These are phyloP conservation scores for Sialia sialis DNA, from an alignment of 2,113 vertebrate species.

Conservation along the genomic window DNA sequence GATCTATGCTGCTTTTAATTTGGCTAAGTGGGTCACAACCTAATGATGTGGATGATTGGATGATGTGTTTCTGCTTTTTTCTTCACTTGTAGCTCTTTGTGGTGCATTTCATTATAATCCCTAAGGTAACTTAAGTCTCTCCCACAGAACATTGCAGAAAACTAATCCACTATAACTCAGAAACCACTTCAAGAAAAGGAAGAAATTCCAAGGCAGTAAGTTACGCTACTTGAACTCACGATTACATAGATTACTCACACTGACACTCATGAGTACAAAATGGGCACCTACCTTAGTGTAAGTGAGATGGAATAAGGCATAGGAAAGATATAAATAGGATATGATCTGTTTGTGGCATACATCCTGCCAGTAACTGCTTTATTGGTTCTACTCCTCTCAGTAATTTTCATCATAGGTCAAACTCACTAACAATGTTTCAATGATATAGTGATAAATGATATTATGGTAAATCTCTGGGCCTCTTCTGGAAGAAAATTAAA, in stretches of 20 bases:
- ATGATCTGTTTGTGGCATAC: background rate
- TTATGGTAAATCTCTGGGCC: background rate
- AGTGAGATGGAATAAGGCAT: background rate
- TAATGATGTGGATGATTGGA: background rate
- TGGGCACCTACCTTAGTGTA: background rate
- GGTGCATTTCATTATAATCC: background rate
- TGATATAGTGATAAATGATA: background rate
- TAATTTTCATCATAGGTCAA: slow-evolving; percentile 19
- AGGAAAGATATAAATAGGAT: background rate
- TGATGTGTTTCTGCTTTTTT: background rate
- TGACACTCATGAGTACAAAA: slow-evolving; percentile 15
- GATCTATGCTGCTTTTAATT: background rate
- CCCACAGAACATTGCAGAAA: background rate
- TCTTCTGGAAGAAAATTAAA: background rate
- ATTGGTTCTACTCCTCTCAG: background rate
- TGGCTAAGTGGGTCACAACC: background rate
- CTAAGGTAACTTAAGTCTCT: background rate
- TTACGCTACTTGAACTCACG: background rate
- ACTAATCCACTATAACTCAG: background rate
- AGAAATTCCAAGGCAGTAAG: background rate
- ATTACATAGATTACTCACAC: slow-evolving; percentile 13
- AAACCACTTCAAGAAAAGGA: background rate
- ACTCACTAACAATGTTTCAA: background rate
- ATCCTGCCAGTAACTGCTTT: background rate
- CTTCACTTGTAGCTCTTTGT: background rate